Conservation (phyloP, 1,140 invertebrate genomes). For the Aphis craccivora region DNA sequence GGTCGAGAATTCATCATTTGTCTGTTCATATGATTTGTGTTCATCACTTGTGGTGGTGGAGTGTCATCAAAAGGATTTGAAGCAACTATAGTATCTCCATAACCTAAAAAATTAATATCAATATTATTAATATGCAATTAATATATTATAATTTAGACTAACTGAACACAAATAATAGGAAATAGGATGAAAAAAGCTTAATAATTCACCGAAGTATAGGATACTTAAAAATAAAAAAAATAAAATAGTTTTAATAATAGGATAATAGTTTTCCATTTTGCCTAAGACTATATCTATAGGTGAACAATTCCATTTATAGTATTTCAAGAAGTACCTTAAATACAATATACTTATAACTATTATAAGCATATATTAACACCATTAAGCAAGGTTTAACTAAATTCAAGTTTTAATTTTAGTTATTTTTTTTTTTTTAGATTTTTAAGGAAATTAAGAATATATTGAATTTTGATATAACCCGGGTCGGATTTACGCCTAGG, state of each 20-base stretch:
- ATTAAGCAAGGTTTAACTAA: neutral
- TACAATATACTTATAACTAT: neutral
- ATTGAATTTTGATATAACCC: neutral
- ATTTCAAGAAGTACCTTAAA: neutral
- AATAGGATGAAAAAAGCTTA: neutral
- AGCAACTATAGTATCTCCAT: conserved; percentile 91
- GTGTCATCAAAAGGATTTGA: conserved; percentile 96
- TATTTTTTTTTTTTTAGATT: neutral
- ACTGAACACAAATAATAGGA: neutral
- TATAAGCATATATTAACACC: neutral
- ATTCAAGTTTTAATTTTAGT: no score
- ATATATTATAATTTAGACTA: neutral
- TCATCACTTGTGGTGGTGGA: conserved; percentile 70
- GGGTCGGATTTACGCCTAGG: no score
- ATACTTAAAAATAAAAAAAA: neutral
- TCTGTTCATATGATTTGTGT: conserved; percentile 67
- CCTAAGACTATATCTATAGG: neutral
- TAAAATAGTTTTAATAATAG: neutral
- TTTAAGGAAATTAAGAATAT: neutral
- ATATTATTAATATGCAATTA: neutral
- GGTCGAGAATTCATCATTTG: conserved; percentile 64
- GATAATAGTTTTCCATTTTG: neutral
- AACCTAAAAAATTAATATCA: conserved; percentile 66
- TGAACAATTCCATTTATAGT: neutral
- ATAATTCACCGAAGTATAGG: neutral